Evolutionary conservation across 1,140 invertebrate species (phyloP).

Genomic region (Venturia canescens): DNA sequence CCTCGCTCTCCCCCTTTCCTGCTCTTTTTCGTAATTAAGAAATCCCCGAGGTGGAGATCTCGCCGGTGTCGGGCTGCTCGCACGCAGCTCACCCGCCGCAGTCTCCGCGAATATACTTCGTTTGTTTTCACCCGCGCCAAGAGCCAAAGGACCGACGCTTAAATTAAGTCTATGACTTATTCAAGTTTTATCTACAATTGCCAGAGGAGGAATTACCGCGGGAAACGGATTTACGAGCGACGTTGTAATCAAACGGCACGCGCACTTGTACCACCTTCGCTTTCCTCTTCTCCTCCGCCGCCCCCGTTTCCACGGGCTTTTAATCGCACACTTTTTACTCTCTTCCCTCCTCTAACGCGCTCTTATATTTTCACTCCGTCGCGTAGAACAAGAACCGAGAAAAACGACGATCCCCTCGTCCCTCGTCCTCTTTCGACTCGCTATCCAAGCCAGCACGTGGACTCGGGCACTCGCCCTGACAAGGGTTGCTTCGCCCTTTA

Average conservation of each 20-base stretch:
- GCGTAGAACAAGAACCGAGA: neutral
- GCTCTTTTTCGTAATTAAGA: slow-evolving; percentile 72
- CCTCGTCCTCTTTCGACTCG: no score
- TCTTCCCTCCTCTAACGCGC: slow-evolving; percentile 7
- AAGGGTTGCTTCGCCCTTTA: slow-evolving; percentile 15
- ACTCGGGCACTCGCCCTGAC: neutral
- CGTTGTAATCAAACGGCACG: slow-evolving; percentile 61
- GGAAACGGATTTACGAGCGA: slow-evolving; percentile 59
- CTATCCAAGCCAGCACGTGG: neutral
- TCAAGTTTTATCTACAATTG: slow-evolving; percentile 77
- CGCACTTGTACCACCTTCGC: slow-evolving; percentile 17
- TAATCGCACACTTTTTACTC: slow-evolving; percentile 35
- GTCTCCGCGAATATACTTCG: neutral
- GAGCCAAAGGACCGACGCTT: slow-evolving; percentile 60
- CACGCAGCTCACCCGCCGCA: slow-evolving; percentile 39
- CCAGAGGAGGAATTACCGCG: slow-evolving; percentile 65
- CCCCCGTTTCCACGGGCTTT: slow-evolving; percentile 29
- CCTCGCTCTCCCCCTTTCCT: slow-evolving; percentile 43
- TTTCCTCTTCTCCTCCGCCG: neutral
- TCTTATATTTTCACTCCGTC: slow-evolving; percentile 14
- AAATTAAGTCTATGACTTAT: slow-evolving; percentile 77
- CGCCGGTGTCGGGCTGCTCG: slow-evolving; percentile 52
- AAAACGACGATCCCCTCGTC: neutral
- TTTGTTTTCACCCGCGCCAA: slow-evolving; percentile 20
- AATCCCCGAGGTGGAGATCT: slow-evolving; percentile 70